These are phyloP conservation scores for human (Homo sapiens) DNA, from an alignment of 2,113 vertebrate genomes.

Conservation along the genomic window GRCh38 chr21:40646501-40647000, in stretches of 20 bases:
- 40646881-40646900: accelerated
- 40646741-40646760: not conserved
- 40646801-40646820: accelerated
- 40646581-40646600: not conserved
- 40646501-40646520: not conserved
- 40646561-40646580: not conserved
- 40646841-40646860: accelerated
- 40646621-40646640: not conserved
- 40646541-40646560: not conserved
- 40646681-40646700: accelerated
- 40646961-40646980: not conserved
- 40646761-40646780: too few species aligned
- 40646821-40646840: accelerated
- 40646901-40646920: not conserved
- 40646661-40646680: not conserved
- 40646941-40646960: not conserved
- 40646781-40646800: too few species aligned
- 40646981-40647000: not conserved
- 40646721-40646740: accelerated
- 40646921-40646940: not conserved
- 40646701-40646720: accelerated
- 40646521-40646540: not conserved
- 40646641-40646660: not conserved
- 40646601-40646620: not conserved
- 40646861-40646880: accelerated